Percentiles rank a stretch among this genome's conserved stretches.
Evolutionary conservation across 2,113 vertebrate species (phyloP).

Genomic region (Cryptotis parvus): DNA sequence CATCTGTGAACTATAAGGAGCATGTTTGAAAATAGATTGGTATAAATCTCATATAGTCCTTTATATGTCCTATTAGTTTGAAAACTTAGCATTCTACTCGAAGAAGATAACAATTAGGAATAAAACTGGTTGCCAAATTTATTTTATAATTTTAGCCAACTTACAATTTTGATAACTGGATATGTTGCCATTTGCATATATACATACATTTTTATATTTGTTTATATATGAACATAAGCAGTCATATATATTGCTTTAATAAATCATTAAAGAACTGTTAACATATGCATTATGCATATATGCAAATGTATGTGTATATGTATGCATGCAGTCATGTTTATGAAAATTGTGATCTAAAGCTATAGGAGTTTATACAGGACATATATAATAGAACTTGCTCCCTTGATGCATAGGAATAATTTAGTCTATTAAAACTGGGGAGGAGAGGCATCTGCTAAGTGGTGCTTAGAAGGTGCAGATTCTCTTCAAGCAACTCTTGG

Average conservation of each 20-base stretch:
- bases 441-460: too few species aligned
- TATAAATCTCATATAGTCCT: not conserved
- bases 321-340: not conserved
- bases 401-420: not conserved
- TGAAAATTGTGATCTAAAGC: not conserved
- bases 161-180: too few species aligned
- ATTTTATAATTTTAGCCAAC: too few species aligned
- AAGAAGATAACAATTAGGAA: not conserved
- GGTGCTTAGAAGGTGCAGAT: too few species aligned
- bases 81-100: not conserved
- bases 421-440: not conserved
- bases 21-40: not conserved
- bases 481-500: too few species aligned
- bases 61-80: not conserved
- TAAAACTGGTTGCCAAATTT: not conserved
- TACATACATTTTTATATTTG: too few species aligned
- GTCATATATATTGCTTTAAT: too few species aligned
- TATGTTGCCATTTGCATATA: too few species aligned
- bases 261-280: too few species aligned
- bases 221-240: too few species aligned
- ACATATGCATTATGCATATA: not conserved
- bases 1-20: too few species aligned
- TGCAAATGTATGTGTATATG: too few species aligned
- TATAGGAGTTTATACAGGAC: not conserved
- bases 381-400: slow-evolving; percentile 6